phyloP scores from a whole-genome alignment of 2,797 vertebrate genomes.

The Todus mexicanus region DNA sequence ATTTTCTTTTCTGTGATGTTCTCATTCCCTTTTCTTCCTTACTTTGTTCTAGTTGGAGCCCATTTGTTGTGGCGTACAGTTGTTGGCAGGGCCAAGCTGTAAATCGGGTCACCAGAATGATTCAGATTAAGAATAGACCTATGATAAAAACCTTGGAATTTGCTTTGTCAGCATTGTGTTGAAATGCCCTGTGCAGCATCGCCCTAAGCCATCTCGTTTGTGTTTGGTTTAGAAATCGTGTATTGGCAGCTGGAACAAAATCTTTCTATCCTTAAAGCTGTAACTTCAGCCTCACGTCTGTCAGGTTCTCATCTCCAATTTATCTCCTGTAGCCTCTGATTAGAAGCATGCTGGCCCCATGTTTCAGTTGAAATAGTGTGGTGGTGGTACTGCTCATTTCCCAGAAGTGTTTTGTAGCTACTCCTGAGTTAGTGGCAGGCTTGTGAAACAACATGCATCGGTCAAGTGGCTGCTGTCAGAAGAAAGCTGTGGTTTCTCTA shows the following conservation, averaged over 20 bases:
- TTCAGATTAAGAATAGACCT: slow-evolving; percentile 33
- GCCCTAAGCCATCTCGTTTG: slow-evolving; percentile 1
- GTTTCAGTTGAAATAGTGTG: background rate
- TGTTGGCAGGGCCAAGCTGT: background rate
- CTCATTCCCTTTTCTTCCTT: background rate
- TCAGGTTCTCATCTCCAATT: background rate
- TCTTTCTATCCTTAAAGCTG: background rate
- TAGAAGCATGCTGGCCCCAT: background rate
- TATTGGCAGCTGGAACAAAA: slow-evolving; percentile 14
- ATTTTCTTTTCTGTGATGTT: background rate
- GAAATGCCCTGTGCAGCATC: slow-evolving; percentile 20
- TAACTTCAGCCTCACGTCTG: background rate
- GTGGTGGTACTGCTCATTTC: background rate
- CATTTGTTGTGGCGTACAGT: background rate
- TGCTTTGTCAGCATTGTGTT: background rate
- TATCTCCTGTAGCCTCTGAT: background rate
- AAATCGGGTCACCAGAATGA: slow-evolving; percentile 27
- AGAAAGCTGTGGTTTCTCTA: background rate
- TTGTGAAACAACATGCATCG: background rate
- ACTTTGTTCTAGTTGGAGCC: background rate
- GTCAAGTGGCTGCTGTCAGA: background rate
- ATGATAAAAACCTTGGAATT: slow-evolving; percentile 26
- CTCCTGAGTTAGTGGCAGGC: background rate
- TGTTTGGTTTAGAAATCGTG: background rate
- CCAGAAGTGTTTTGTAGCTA: background rate